Conservation (phyloP, 2,113 vertebrate genomes). For the Dunckerocampus dactyliophorus region DNA sequence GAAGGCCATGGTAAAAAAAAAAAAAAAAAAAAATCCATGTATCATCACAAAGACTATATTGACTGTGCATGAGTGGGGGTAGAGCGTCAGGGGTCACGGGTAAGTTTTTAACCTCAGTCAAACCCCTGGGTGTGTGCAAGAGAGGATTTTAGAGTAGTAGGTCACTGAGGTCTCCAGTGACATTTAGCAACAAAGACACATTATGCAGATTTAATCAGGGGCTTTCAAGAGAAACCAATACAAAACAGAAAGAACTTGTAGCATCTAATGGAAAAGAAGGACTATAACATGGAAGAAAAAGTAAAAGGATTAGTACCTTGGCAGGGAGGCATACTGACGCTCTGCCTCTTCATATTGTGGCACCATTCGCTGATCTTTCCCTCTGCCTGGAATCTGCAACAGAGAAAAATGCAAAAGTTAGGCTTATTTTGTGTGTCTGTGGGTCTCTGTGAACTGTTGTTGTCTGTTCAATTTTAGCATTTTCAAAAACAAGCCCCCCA, state of each 20-base stretch:
- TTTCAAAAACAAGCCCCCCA: not conserved
- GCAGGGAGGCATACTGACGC: slow-evolving; percentile 67
- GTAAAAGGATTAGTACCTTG: slow-evolving; percentile 50
- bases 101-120: slow-evolving; percentile 28
- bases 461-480: not conserved
- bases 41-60: not conserved
- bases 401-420: slow-evolving; percentile 17
- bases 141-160: not conserved
- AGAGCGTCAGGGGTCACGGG: slow-evolving; percentile 12
- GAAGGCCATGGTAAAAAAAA: not conserved
- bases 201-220: slow-evolving; percentile 30
- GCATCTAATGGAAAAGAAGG: not conserved
- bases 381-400: slow-evolving; percentile 55
- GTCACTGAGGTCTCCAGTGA: slow-evolving; percentile 23
- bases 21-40: not conserved
- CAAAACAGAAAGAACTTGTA: too few relatives aligned
- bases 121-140: slow-evolving; percentile 16
- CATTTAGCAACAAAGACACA: slow-evolving; percentile 1
- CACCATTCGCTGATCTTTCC: slow-evolving; percentile 49
- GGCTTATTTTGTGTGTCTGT: not conserved
- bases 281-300: not conserved
- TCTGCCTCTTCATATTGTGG: slow-evolving; percentile 67
- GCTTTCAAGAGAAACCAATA: slow-evolving; percentile 7
- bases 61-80: slow-evolving; percentile 1
- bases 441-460: not conserved